Base-by-base conservation (phyloP, 64 coral and sea anemone genomes). In the Trachythela sp. region DNA sequence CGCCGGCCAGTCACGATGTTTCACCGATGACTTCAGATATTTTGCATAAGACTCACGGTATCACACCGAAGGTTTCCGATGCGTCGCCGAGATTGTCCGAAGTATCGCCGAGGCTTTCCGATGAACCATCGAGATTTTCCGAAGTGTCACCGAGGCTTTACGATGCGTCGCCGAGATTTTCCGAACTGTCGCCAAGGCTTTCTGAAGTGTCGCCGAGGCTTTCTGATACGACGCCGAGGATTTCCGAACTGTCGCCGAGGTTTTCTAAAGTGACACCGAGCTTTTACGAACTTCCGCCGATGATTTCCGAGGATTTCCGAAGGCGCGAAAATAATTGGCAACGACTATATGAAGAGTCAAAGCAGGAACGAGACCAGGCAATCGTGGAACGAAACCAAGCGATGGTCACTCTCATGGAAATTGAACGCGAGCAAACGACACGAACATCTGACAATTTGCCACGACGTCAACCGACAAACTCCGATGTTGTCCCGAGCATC, bases 361-460 rank as follows among this genome's bases (percentile, higher is more conserved):
- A 94, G 48, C 68, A 87, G 6, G 96, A 99, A 33, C 96, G 96
- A 13, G 96, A 99, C 39, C 93, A 95, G 54, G 89, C 93, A 1
- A 84, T 99, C 24, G 72, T 87, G 4, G 96, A 99, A 48, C 68
- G 96, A 42, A 99, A 99, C 59, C 93, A 95, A 83, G 93, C 96
- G 13, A 43, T 99, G 13, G 75, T 86, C 17, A 89, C 89, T 8
- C 35, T 99, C 1, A 95, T 99, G 96, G 96, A 99, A 33, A 54
- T 99, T 17, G 95, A 97, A 48, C 94, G 90, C 76, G 90, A 99
- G 38, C 84, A 99, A 30, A 45, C 84, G 27, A 2, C 75, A 35
- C 33, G 2, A 0, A 2, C 26, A 22, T 6, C 1, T 17, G 30
- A 30, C 75, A 9, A 35, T 38, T 5, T 30, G 13, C 15, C 75